Conservation (phyloP, 2,888 invertebrate genomes). For the Drosophila vallismaia region DNA sequence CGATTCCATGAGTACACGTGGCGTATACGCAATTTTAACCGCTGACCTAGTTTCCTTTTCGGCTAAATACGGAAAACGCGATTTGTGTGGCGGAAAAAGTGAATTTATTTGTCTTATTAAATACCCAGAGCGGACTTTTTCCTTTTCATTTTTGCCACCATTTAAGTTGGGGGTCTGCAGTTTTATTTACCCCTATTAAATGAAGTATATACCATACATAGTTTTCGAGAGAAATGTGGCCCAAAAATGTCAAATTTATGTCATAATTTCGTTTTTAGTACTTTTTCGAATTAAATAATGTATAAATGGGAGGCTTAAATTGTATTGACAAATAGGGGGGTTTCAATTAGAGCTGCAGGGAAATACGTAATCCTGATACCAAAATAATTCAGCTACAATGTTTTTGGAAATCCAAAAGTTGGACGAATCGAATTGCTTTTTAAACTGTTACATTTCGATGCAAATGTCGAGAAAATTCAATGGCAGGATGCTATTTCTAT, state of each 20-base stretch:
- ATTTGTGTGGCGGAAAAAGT: constrained; percentile 11
- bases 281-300: constrained; percentile 23
- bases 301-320: constrained; percentile 5
- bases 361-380: not conserved
- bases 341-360: constrained; percentile 1
- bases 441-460: not conserved
- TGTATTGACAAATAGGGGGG: not conserved
- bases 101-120: constrained; percentile 24
- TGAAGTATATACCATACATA: not conserved
- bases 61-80: constrained; percentile 4
- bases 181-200: constrained; percentile 38
- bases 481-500: not conserved
- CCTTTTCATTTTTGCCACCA: not conserved
- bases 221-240: not conserved
- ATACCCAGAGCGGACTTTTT: not conserved
- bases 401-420: not conserved
- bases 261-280: constrained; percentile 12
- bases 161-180: constrained; percentile 7
- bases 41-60: constrained; percentile 27
- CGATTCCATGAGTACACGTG: not conserved
- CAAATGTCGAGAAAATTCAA: not conserved
- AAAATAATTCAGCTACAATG: constrained; percentile 5
- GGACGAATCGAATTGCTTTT: not conserved
- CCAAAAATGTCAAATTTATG: constrained; percentile 9
- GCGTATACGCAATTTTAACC: constrained; percentile 34